Evolutionary conservation across 64 coral and sea anemone species (phyloP).

Genomic region (Stichodactyla helianthus): DNA sequence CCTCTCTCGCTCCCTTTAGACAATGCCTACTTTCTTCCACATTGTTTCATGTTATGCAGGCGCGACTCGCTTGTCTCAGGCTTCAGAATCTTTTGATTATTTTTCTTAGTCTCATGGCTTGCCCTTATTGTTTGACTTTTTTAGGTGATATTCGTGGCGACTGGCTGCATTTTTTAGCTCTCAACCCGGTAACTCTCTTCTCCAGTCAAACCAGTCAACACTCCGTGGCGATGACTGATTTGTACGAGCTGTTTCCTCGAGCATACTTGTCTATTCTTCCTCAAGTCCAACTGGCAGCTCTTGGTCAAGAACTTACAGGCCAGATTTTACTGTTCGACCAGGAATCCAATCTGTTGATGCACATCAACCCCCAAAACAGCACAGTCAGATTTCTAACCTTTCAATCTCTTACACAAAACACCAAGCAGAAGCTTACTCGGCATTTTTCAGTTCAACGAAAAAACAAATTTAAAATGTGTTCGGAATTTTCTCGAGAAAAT

Average conservation of each 20-base stretch:
- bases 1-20: too few species aligned
- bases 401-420: constrained; percentile 66
- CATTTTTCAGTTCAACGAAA: constrained; percentile 80
- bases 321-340: constrained; percentile 79
- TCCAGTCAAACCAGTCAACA: constrained; percentile 85
- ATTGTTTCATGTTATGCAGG: background rate
- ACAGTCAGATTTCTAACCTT: constrained; percentile 53
- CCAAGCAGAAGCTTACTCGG: constrained; percentile 72
- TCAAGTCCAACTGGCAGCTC: constrained; percentile 70
- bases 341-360: constrained; percentile 70
- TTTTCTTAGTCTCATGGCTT: too few species aligned
- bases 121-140: too few species aligned
- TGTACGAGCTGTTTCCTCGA: constrained; percentile 76
- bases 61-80: too few species aligned
- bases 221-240: constrained; percentile 58
- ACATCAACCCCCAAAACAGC: constrained; percentile 42
- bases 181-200: constrained; percentile 78
- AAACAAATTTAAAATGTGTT: constrained; percentile 61
- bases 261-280: constrained; percentile 59
- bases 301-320: constrained; percentile 65
- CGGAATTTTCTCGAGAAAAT: constrained; percentile 77
- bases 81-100: too few species aligned
- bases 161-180: constrained; percentile 80
- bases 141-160: constrained; percentile 75
- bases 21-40: background rate